Conservation (phyloP, 1,140 invertebrate species). For the Globodera rostochiensis region DNA sequence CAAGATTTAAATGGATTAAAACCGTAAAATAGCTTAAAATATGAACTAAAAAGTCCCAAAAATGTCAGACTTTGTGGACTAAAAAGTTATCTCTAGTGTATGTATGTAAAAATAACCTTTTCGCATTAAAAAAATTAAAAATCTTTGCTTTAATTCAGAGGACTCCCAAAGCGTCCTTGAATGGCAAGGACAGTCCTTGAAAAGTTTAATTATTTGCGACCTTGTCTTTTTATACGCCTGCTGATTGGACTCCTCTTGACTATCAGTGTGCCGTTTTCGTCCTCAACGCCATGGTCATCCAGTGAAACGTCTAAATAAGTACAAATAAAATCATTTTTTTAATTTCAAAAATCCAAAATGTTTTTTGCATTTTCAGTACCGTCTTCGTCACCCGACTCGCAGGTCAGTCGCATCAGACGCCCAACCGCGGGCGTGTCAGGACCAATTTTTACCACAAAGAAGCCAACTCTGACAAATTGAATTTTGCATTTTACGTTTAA, state of each 20-base stretch:
- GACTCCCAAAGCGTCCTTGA: too few species aligned
- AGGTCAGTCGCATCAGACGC: background rate
- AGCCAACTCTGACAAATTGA: background rate
- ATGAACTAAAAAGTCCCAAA: too few species aligned
- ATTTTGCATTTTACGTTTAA: too few species aligned
- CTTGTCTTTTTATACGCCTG: background rate
- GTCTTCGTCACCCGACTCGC: background rate
- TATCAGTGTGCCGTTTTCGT: background rate
- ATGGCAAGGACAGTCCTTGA: too few species aligned
- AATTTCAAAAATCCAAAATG: background rate
- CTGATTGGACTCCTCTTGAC: background rate
- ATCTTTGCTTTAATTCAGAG: too few species aligned
- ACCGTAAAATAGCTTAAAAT: too few species aligned
- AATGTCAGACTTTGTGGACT: too few species aligned
- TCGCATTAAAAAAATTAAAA: too few species aligned
- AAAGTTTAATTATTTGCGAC: too few species aligned
- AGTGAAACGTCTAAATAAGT: background rate
- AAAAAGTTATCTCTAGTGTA: too few species aligned
- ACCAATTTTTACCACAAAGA: background rate
- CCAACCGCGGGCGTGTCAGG: background rate
- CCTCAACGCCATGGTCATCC: background rate
- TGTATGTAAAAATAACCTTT: too few species aligned
- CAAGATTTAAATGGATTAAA: too few species aligned
- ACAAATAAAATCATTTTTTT: background rate
- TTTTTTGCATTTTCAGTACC: background rate